Base-by-base conservation (phyloP, 1,140 invertebrate genomes). In the Phymorhynchus buccinoides region DNA sequence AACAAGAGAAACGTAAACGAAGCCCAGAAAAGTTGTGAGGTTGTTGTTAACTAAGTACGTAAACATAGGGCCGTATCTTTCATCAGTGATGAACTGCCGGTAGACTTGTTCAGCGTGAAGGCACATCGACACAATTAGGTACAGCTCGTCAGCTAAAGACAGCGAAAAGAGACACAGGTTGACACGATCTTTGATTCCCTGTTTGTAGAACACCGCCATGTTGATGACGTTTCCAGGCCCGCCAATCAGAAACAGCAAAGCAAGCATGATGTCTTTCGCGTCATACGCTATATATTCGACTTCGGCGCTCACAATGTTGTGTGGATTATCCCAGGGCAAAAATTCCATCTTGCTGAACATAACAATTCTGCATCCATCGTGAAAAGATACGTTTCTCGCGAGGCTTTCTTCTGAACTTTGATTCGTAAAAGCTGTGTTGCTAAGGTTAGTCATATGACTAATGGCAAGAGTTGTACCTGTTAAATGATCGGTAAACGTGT, bases 131-230 rank as follows among this genome's bases (percentile, higher is more conserved):
- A 12, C 30, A 18, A 71, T 37, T 4, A 71, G 30, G 30, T 32
- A 71, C 68, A 71, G 68, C 18, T 71, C 68, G 68, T 80, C 78
- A 27, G 42, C 78, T 12, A 80, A 6, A 22, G 78, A 44, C 41
- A 80, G 30, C 9, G 42, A 32, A 30, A 80, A 80, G 30, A 80
- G 78, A 80, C 78, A 80, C 30, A 80, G 44, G 78, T 80, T 80
- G 27, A 80, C 78, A 35, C 78, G 78, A 42, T 80, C 78, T 35
- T 32, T 35, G 4, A 80, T n/a, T 14, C 78, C 78, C 42, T 80
- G 78, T 52, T 52, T 80, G 78, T 52, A 80, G 78, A 80, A 80
- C 41, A 80, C 78, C 16, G 52, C 52, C 78, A 80, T 80, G 78
- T 52, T 80, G 42, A 80, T 52, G 52, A 80, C 32, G 35, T 80